These are phyloP conservation scores for Ethmia dodecea DNA, from an alignment of 2,888 invertebrate genomes.

Conservation along the genomic window DNA sequence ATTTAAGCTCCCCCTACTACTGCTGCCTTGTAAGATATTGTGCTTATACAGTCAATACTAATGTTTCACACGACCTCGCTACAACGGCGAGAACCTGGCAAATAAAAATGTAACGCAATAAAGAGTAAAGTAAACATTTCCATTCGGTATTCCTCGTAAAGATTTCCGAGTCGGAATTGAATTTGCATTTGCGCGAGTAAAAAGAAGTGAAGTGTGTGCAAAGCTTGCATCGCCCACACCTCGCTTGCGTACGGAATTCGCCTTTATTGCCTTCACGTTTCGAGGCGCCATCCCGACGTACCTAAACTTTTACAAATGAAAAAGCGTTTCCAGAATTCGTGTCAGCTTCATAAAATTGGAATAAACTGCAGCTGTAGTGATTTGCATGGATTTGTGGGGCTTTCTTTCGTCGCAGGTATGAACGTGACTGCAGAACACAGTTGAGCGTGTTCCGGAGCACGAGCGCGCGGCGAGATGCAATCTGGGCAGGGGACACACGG, in stretches of 20 bases:
- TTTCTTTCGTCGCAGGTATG: constrained; percentile 40
- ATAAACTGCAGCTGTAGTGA: constrained; percentile 40
- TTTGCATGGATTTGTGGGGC: constrained; percentile 46
- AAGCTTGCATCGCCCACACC: constrained; percentile 39
- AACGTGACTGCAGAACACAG: constrained; percentile 57
- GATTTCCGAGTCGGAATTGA: constrained; percentile 45
- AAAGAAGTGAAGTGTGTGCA: constrained; percentile 31
- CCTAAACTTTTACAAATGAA: constrained; percentile 14
- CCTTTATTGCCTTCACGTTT: constrained; percentile 39
- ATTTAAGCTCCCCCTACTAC: constrained; percentile 21
- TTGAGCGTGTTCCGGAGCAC: constrained; percentile 54
- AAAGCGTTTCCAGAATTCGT: constrained; percentile 21
- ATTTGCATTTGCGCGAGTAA: constrained; percentile 39
- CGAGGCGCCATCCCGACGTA: constrained; percentile 13
- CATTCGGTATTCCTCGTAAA: constrained; percentile 41
- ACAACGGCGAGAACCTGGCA: constrained; percentile 16
- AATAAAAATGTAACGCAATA: constrained; percentile 31
- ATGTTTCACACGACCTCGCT: constrained; percentile 30
- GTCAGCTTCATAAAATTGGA: constrained; percentile 25
- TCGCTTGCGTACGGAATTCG: constrained; percentile 36
- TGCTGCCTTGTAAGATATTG: constrained; percentile 13
- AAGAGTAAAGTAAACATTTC: constrained; percentile 44
- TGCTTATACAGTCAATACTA: constrained; percentile 31
- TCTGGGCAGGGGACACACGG: constrained; percentile 43
- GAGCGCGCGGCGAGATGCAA: constrained; percentile 49